Conservation (phyloP, 2,797 vertebrate genomes). For the Oryzias sinensis region DNA sequence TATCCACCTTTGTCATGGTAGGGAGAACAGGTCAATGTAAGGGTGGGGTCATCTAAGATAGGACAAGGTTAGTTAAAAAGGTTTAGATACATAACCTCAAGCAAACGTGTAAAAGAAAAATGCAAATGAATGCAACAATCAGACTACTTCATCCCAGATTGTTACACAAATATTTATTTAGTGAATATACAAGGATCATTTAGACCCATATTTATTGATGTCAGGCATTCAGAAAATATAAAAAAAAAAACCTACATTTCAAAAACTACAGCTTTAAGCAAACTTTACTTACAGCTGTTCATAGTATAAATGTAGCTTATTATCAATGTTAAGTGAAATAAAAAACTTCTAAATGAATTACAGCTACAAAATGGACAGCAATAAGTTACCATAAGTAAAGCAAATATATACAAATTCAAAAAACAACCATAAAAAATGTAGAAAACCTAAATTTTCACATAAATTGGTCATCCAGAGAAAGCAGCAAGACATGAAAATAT, state of each 20-base stretch:
- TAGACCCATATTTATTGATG: background rate
- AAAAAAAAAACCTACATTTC: constrained; percentile 10
- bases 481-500: background rate
- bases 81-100: too few relatives aligned
- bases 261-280: background rate
- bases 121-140: background rate
- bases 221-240: constrained; percentile 2
- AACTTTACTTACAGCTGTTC: background rate
- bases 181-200: too few relatives aligned
- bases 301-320: constrained; percentile 1
- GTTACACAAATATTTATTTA: too few relatives aligned
- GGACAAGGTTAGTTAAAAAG: too few relatives aligned
- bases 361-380: background rate
- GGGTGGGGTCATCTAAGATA: too few relatives aligned
- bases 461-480: too few relatives aligned
- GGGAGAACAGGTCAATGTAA: too few relatives aligned
- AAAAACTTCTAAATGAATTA: background rate
- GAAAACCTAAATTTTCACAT: background rate
- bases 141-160: too few relatives aligned
- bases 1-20: too few relatives aligned
- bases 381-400: constrained; percentile 1
- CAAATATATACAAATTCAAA: background rate
- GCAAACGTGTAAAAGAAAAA: background rate
- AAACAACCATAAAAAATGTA: background rate
- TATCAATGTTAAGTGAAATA: constrained; percentile 10